phyloP scores from a whole-genome alignment of 2,888 invertebrate genomes.

The Theretra japonica region DNA sequence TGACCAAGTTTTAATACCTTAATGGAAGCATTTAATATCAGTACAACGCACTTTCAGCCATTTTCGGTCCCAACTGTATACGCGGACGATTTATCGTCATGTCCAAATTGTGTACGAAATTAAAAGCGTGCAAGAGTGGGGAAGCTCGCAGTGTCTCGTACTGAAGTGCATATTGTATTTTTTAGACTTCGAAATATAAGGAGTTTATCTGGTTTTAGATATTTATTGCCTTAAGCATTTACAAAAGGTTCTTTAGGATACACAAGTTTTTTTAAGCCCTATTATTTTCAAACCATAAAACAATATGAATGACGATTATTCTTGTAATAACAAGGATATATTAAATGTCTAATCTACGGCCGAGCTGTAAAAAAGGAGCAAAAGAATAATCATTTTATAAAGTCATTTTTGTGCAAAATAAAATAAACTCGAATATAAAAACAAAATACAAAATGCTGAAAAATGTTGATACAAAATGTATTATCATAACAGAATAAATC shows the following conservation, averaged over 20 bases:
- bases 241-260: too few relatives aligned
- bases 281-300: too few relatives aligned
- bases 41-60: slow-evolving; percentile 5
- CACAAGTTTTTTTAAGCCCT: too few relatives aligned
- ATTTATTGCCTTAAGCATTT: too few relatives aligned
- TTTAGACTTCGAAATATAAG: too few relatives aligned
- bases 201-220: too few relatives aligned
- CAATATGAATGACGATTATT: too few relatives aligned
- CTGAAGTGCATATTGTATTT: too few relatives aligned
- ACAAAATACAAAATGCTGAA: background rate
- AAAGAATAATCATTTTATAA: background rate
- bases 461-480: background rate
- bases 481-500: background rate
- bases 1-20: slow-evolving; percentile 17
- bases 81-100: background rate
- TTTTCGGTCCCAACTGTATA: slow-evolving; percentile 21
- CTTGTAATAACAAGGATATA: too few relatives aligned
- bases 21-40: slow-evolving; percentile 22
- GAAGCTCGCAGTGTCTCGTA: background rate
- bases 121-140: background rate
- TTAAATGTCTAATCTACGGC: too few relatives aligned
- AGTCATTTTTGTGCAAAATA: background rate
- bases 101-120: background rate
- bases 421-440: background rate
- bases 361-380: too few relatives aligned